These are phyloP conservation scores for Dolichopus griseipennis DNA, from an alignment of 2,888 invertebrate species.

Conservation along the genomic window DNA sequence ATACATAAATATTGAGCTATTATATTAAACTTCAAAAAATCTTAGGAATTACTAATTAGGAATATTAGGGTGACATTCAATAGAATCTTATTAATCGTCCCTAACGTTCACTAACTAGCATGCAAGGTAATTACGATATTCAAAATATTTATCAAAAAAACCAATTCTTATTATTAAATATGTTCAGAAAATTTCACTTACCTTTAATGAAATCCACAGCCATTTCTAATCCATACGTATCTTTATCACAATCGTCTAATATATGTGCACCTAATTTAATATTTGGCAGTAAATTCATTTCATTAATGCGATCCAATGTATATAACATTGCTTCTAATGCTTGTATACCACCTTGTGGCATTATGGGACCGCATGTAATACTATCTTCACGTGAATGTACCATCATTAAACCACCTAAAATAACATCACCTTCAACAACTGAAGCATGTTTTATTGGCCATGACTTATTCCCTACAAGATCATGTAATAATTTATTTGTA, in stretches of 20 bases:
- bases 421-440: slow-evolving; percentile 76
- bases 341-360: slow-evolving; percentile 86
- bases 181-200: slow-evolving; percentile 49
- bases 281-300: slow-evolving; percentile 59
- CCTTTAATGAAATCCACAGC: slow-evolving; percentile 95
- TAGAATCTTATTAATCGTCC: too few relatives aligned
- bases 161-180: too few relatives aligned
- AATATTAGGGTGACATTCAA: too few relatives aligned
- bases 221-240: slow-evolving; percentile 91
- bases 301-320: slow-evolving; percentile 74
- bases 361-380: slow-evolving; percentile 82
- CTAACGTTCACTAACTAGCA: too few relatives aligned
- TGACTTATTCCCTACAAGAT: background rate
- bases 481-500: background rate
- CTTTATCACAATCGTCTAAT: slow-evolving; percentile 90
- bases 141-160: too few relatives aligned
- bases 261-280: slow-evolving; percentile 79
- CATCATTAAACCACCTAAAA: slow-evolving; percentile 91
- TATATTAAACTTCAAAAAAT: too few relatives aligned
- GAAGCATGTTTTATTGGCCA: slow-evolving; percentile 85
- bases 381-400: slow-evolving; percentile 84
- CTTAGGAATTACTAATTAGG: too few relatives aligned
- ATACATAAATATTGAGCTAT: too few relatives aligned
- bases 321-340: slow-evolving; percentile 89
- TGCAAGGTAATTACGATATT: too few relatives aligned